phyloP scores from a whole-genome alignment of 2,113 vertebrate genomes.

The Gymnocephalus cernua region DNA sequence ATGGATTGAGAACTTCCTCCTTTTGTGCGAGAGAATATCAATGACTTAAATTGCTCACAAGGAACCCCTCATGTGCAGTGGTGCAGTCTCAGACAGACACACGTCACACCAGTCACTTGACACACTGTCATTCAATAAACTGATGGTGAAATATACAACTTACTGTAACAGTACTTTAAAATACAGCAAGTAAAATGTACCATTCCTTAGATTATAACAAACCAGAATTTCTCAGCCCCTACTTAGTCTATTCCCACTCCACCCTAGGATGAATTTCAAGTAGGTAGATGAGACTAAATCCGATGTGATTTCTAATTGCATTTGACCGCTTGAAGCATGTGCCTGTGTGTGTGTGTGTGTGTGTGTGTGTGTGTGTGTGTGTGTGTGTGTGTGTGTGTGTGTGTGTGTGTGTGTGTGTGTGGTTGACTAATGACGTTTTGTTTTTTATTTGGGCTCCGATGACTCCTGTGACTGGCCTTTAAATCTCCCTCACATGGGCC shows the following conservation, averaged over 20 bases:
- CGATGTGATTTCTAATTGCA: slow-evolving; percentile 23
- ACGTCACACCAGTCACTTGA: slow-evolving; percentile 20
- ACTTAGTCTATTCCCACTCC: background rate
- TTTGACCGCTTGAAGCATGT: slow-evolving; percentile 15
- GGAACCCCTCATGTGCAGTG: background rate
- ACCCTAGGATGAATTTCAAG: background rate
- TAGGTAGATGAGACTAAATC: slow-evolving; percentile 16
- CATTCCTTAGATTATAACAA: background rate
- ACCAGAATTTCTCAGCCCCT: background rate
- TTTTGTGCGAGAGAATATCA: background rate
- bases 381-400: slow-evolving; percentile 5
- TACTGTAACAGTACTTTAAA: background rate
- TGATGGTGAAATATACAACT: background rate
- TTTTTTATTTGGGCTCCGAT: slow-evolving; percentile 61
- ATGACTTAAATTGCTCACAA: slow-evolving; percentile 9
- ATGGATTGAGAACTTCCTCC: slow-evolving; percentile 38
- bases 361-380: background rate
- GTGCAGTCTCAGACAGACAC: slow-evolving; percentile 23
- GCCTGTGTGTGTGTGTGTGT: background rate
- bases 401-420: background rate
- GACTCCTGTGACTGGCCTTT: slow-evolving; percentile 73
- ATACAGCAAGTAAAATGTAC: background rate
- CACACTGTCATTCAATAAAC: slow-evolving; percentile 29
- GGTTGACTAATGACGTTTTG: slow-evolving; percentile 20
- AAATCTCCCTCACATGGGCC: slow-evolving; percentile 80